A percentile compares a stretch with the other conserved stretches of the same genome.
These are phyloP conservation scores for Andrena haemorrhoa DNA, from an alignment of 2,888 invertebrate genomes.

Conservation along the genomic window DNA sequence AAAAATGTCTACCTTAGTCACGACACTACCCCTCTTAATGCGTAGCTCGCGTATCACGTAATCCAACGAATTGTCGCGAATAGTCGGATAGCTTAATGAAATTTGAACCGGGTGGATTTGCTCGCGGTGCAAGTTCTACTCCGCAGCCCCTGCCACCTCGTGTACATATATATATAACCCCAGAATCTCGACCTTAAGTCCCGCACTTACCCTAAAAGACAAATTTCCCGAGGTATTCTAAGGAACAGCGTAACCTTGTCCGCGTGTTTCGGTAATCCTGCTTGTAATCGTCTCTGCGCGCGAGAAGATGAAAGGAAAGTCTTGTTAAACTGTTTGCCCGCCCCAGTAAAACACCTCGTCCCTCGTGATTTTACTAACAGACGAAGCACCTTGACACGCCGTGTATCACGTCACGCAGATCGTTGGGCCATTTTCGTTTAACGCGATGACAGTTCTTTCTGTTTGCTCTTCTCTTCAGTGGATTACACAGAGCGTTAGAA, in stretches of 20 bases:
- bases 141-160: conserved; percentile 20
- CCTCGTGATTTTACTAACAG: background rate
- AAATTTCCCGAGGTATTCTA: conserved; percentile 65
- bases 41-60: conserved; percentile 21
- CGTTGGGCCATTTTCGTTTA: background rate
- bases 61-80: conserved; percentile 46
- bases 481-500: too few relatives aligned
- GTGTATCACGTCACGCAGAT: background rate
- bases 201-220: conserved; percentile 68
- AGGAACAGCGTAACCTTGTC: conserved; percentile 52
- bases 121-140: conserved; percentile 35
- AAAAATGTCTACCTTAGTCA: too few relatives aligned
- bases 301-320: conserved; percentile 47
- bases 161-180: conserved; percentile 50
- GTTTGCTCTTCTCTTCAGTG: too few relatives aligned
- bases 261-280: conserved; percentile 65
- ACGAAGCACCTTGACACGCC: background rate
- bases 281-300: conserved; percentile 61
- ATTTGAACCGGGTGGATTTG: conserved; percentile 69
- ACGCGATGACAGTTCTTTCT: background rate
- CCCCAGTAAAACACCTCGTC: conserved; percentile 33
- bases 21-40: background rate
- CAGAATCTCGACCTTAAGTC: conserved; percentile 63
- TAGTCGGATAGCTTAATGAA: conserved; percentile 61
- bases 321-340: conserved; percentile 54